Evolutionary conservation across 2,113 vertebrate species (phyloP).

Genomic region (Aegithalos caudatus): DNA sequence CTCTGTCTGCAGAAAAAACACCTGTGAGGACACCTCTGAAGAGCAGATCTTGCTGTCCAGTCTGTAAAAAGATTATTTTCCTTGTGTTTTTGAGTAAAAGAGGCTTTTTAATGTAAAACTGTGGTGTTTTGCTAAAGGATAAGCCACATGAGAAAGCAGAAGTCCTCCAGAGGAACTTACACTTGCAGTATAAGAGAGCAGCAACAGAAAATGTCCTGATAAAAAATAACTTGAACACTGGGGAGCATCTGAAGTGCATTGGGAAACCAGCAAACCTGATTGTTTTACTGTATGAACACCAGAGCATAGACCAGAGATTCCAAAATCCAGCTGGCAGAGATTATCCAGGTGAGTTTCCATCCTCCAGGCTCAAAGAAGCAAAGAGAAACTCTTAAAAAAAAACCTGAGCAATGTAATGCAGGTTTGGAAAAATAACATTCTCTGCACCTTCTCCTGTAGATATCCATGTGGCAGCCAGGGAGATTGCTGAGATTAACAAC

Average conservation of each 20-base stretch:
- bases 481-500: slow-evolving; percentile 87
- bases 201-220: slow-evolving; percentile 88
- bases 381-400: background rate
- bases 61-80: background rate
- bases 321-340: slow-evolving; percentile 69
- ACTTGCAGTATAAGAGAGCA: slow-evolving; percentile 82
- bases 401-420: background rate
- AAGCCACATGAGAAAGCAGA: slow-evolving; percentile 72
- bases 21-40: background rate
- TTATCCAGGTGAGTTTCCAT: slow-evolving; percentile 80
- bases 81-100: background rate
- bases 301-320: slow-evolving; percentile 82
- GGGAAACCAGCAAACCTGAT: slow-evolving; percentile 86
- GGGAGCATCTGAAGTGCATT: slow-evolving; percentile 76
- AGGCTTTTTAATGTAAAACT: background rate
- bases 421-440: background rate
- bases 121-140: slow-evolving; percentile 70
- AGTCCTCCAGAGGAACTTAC: slow-evolving; percentile 83
- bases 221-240: slow-evolving; percentile 72
- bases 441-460: slow-evolving; percentile 68
- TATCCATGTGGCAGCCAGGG: slow-evolving; percentile 84
- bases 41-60: background rate
- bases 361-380: background rate
- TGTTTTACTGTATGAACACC: slow-evolving; percentile 85
- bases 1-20: background rate